Evolutionary conservation across 1,140 invertebrate species (phyloP), one percentile per base, ranked within the genome.

Genomic region (Brachionus manjavacas): DNA sequence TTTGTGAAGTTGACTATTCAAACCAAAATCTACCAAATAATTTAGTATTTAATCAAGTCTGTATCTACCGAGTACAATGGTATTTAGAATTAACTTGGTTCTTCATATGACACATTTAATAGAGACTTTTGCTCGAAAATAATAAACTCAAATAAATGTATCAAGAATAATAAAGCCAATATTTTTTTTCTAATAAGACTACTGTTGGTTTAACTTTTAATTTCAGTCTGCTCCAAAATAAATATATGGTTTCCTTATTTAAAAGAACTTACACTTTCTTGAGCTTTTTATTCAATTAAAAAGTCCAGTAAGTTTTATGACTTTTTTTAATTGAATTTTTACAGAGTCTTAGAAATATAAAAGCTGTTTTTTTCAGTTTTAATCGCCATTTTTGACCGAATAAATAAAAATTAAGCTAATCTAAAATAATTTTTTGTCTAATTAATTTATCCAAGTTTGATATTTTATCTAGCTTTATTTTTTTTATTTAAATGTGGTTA

Each of bases 141-240:
- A 41, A 72, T 35, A 39, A 35, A 20, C 35, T 72, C 39, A 41
- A 39, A 72, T 72, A 41, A 39, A 72, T 72, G 68, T 72, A 72
- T 20, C 31, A 72, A 72, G 35, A 72, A 41, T 72, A 72, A 72
- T 39, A 43, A 41, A 41, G 39, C 8, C 11, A 72, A 72, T 72
- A 72, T 72, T 72, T 72, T 31, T 35, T 41, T 72, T 72, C n/a
- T 43, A 41, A 72, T 35, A 72, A 60, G 20, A 23, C 20, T 72
- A 35, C 68, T 72, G 68, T 72, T 72, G 68, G 68, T 72, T 72
- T 72, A 39, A 39, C 68, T 72, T 70, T 72, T 72, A 60, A 43
- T 72, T 72, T 41, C 31, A 39, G 68, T 72, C 68, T 72, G 39
- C 31, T n/a, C 68, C 20, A 72, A 41, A 72, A 41, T 72, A 72